Base-by-base conservation (phyloP, 1,140 invertebrate species). In the Drosophila repletoides region DNA sequence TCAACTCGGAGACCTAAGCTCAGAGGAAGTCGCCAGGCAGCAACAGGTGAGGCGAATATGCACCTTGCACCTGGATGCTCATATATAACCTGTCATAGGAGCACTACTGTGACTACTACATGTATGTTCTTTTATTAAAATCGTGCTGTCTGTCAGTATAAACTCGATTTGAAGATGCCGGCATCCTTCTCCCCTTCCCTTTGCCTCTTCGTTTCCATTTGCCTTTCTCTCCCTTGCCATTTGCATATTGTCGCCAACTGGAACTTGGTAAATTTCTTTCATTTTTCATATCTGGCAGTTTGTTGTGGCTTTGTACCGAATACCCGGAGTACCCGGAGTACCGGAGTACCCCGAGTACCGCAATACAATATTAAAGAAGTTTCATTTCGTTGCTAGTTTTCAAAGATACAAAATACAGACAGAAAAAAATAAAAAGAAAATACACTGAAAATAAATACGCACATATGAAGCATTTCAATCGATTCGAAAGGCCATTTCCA, bases 101-200 rank as follows among this genome's bases (percentile, higher is more conserved):
- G 46, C 29, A 34, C 5, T 21, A 21, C 12, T 26, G 7, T 7
- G 38, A 17, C 17, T 19, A 3, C 5, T 31, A 17, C 26, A 24
- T 38, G 21, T 28, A 26, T 48, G 36, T 69, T 58, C 31, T 84
- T 79, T 71, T 83, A 79, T 83, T 84, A 83, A 83, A 83, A 79
- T 86, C 79, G 79, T 86, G 77, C 58, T 65, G 58, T 36, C 80
- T 83, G 69, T 34, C 22, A 34, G 49, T n/a, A 40, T 52, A 74
- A 76, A 83, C 63, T 76, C 76, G 48, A 68, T 68, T 49, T 53
- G n/a, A n/a, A n/a, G n/a, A n/a, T n/a, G n/a, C n/a, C n/a, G n/a
- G n/a, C n/a, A n/a, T n/a, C n/a, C n/a, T n/a, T n/a, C n/a, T n/a
- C n/a, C n/a, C n/a, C n/a, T n/a, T n/a, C n/a, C n/a, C n/a, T n/a